phyloP scores from a whole-genome alignment of 2,113 vertebrate genomes.

The Casuarius casuarius region DNA sequence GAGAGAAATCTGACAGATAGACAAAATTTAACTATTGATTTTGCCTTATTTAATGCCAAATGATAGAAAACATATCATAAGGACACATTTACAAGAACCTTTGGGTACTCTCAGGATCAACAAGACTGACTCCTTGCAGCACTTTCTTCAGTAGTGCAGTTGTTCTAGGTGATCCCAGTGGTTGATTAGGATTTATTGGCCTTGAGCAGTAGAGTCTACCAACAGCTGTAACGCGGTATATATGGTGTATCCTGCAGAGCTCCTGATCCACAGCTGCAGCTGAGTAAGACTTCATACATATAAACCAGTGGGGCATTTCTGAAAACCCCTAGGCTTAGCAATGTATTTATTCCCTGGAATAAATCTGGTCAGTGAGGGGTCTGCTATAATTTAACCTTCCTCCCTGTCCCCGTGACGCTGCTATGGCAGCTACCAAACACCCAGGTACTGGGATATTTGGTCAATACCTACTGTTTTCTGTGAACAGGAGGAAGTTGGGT shows the following conservation, averaged over 20 bases:
- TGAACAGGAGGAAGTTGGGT: background rate
- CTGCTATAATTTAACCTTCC: background rate
- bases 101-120: background rate
- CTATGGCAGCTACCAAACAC: background rate
- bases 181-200: background rate
- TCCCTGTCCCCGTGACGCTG: background rate
- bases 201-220: background rate
- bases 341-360: background rate
- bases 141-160: background rate
- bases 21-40: background rate
- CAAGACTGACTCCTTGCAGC: background rate
- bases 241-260: background rate
- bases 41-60: background rate
- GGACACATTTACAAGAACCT: background rate
- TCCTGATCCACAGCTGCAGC: background rate
- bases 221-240: background rate
- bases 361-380: background rate
- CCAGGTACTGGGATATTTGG: background rate
- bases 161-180: background rate
- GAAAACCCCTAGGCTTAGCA: background rate
- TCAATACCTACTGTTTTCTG: background rate
- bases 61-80: background rate
- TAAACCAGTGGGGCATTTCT: background rate
- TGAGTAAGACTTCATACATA: background rate
- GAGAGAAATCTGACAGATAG: background rate